These are phyloP conservation scores for Myopa testacea DNA, from an alignment of 2,888 invertebrate genomes.

Conservation along the genomic window DNA sequence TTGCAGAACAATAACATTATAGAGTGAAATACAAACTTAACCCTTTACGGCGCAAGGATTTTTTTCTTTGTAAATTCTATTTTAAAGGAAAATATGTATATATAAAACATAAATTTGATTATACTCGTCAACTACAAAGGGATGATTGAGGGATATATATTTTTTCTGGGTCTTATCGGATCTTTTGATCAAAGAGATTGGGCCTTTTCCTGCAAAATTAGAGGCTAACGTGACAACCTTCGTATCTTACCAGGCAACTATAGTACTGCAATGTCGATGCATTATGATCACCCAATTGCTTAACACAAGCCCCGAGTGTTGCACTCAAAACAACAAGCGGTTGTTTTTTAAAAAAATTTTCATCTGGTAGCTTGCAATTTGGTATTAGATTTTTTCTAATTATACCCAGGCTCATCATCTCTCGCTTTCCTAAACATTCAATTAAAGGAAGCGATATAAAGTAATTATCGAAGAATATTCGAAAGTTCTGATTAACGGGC, in stretches of 20 bases:
- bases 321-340: too few relatives aligned
- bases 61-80: too few relatives aligned
- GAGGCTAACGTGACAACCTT: too few relatives aligned
- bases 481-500: not conserved
- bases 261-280: too few relatives aligned
- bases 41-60: too few relatives aligned
- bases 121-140: not conserved
- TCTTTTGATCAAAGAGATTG: not conserved
- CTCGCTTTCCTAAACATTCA: conserved; percentile 26
- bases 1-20: too few relatives aligned
- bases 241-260: too few relatives aligned
- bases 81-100: too few relatives aligned
- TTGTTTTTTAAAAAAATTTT: not conserved
- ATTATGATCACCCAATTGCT: too few relatives aligned
- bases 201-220: not conserved
- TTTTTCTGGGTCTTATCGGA: not conserved
- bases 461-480: conserved; percentile 36
- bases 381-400: conserved; percentile 4
- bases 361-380: conserved; percentile 27
- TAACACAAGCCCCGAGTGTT: too few relatives aligned
- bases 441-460: conserved; percentile 36
- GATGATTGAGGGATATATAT: not conserved
- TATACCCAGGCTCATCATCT: conserved; percentile 33
- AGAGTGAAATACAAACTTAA: too few relatives aligned
- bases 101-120: too few relatives aligned